Conservation (phyloP, 2,888 invertebrate species). For the Plutella xylostella region DNA sequence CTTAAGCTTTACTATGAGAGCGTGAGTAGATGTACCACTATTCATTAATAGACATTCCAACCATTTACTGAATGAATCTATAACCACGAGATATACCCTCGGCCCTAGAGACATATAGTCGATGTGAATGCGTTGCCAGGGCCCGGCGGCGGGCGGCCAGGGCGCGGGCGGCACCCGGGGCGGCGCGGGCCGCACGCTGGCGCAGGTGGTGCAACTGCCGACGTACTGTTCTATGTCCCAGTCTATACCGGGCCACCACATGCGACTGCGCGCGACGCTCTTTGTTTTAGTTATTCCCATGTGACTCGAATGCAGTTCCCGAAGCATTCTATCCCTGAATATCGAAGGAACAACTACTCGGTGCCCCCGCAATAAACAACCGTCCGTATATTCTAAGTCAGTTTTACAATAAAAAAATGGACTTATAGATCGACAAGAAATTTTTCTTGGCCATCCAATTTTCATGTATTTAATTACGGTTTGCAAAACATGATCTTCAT, state of each 20-base stretch:
- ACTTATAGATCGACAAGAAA: not conserved
- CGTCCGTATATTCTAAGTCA: slow-evolving; percentile 1
- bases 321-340: slow-evolving; percentile 10
- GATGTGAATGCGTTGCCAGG: not conserved
- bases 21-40: too few relatives aligned
- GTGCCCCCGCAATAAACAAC: slow-evolving; percentile 4
- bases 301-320: slow-evolving; percentile 14
- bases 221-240: slow-evolving; percentile 13
- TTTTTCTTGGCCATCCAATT: slow-evolving; percentile 6
- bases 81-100: not conserved
- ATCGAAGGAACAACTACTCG: slow-evolving; percentile 5
- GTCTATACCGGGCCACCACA: slow-evolving; percentile 18
- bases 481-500: slow-evolving; percentile 5
- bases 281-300: slow-evolving; percentile 15
- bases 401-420: slow-evolving; percentile 4
- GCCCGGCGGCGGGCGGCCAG: not conserved
- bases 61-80: too few relatives aligned
- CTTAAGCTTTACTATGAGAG: too few relatives aligned
- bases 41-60: too few relatives aligned
- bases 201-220: not conserved
- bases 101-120: not conserved
- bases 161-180: not conserved
- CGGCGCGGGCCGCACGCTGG: not conserved
- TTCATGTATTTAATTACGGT: slow-evolving; percentile 15
- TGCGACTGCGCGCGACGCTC: slow-evolving; percentile 4